Evolutionary conservation across 2,888 invertebrate species (phyloP), one percentile per base, ranked within the genome.

Genomic region (Tuberolachnus salignus): DNA sequence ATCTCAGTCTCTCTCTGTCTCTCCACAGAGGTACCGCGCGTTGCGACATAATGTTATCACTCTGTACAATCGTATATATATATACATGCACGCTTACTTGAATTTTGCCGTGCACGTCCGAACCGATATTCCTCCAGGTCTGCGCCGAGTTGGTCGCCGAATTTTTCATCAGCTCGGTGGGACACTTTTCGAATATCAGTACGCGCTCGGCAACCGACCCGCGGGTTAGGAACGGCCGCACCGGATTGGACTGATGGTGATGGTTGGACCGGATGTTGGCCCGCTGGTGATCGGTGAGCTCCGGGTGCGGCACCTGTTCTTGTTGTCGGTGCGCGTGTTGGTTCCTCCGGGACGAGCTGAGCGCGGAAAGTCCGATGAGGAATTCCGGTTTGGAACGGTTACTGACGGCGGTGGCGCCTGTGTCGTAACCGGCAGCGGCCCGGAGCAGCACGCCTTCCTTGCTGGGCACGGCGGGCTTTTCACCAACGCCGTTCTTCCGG

Each of bases 131-230:
- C 81, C 86, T 85, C 87, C 87, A 87, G 3, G 84, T 85, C 69
- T 84, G 88, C 84, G 88, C 88, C 1, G 73, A 42, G 51, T 63
- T 63, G 73, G 87, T 88, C 21, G 66, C 34, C 23, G 69, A 73
- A 14, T 81, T 92, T 83, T 92, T 91, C 83, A 92, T 85, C 67
- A 92, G 87, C 85, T 92, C 93, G 84, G 93, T 93, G 53, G 94
- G 95, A 84, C 94, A 94, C 86, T 93, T 91, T 86, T 95, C 95
- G 85, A 95, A 95, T 86, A 95, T 93, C 82, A 95, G 89, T 82
- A 95, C 95, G 67, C 95, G 88, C 85, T 95, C 95, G 34, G 95
- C 95, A 3, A 95, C 95, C 8, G 95, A 95, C 34, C 95, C 95
- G 81, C 95, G 89, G 59, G 94, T 94, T 74, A 95, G 88, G 86